Evolutionary conservation across 2,888 invertebrate species (phyloP).

Genomic region (Coenonympha arcania): DNA sequence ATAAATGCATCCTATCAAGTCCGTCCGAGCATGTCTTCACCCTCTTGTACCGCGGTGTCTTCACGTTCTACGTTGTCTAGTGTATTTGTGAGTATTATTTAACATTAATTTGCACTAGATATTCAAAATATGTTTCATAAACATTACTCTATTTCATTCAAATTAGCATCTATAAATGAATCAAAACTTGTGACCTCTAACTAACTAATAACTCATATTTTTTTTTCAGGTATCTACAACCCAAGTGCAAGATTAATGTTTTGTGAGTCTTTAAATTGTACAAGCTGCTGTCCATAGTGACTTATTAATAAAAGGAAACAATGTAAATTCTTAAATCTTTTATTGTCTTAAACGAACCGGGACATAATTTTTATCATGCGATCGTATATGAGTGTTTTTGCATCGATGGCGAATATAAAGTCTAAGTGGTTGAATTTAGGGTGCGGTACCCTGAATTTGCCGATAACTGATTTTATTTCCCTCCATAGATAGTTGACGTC

Average conservation of each 20-base stretch:
- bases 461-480: constrained; percentile 57
- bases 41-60: constrained; percentile 38
- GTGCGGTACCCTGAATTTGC: constrained; percentile 63
- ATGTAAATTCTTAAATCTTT: constrained; percentile 4
- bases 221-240: constrained; percentile 26
- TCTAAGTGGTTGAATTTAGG: constrained; percentile 73
- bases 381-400: constrained; percentile 74
- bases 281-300: background rate
- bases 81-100: constrained; percentile 36
- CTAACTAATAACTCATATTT: too few species aligned
- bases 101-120: background rate
- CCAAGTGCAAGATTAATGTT: constrained; percentile 10
- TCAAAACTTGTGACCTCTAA: too few species aligned
- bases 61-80: constrained; percentile 33
- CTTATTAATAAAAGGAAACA: background rate
- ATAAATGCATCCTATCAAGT: constrained; percentile 47
- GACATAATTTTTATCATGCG: constrained; percentile 62
- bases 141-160: too few species aligned
- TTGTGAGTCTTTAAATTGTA: background rate
- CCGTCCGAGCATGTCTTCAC: constrained; percentile 35
- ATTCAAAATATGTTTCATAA: too few species aligned
- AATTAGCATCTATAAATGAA: too few species aligned
- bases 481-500: constrained; percentile 60
- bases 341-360: constrained; percentile 45
- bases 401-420: constrained; percentile 74